A percentile compares a stretch with the other conserved stretches of the same genome.
These are phyloP conservation scores for Odontocolon sp. DNA, from an alignment of 2,888 invertebrate species.

Conservation along the genomic window DNA sequence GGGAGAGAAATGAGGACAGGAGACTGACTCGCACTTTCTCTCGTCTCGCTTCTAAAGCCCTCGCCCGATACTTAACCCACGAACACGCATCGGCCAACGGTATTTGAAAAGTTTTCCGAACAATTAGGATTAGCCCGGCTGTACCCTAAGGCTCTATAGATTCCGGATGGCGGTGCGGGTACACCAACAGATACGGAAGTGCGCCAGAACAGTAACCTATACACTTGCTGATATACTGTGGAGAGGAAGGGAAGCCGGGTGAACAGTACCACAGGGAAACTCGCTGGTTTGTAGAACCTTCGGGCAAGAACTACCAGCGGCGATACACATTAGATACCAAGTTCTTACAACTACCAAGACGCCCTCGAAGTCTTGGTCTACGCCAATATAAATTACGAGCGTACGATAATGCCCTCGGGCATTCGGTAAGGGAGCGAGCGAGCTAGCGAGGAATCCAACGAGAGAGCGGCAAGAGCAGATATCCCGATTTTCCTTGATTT, in stretches of 20 bases:
- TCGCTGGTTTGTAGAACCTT: conserved; percentile 65
- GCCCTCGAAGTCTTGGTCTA: conserved; percentile 48
- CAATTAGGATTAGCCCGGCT: conserved; percentile 71
- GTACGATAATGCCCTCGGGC: conserved; percentile 65
- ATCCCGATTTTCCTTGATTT: conserved; percentile 20
- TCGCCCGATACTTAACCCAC: conserved; percentile 64
- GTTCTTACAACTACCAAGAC: conserved; percentile 70
- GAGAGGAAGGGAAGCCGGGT: conserved; percentile 1
- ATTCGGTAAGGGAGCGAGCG: conserved; percentile 14
- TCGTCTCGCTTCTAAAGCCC: conserved; percentile 63
- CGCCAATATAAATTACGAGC: conserved; percentile 71
- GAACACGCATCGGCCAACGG: conserved; percentile 63
- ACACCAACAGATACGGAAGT: conserved; percentile 37
- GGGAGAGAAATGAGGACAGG: too few species aligned
- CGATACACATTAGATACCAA: conserved; percentile 75
- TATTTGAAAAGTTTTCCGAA: conserved; percentile 72
- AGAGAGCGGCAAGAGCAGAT: too few species aligned
- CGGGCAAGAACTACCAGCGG: conserved; percentile 69
- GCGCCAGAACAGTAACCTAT: conserved; percentile 39
- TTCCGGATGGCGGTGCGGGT: conserved; percentile 52
- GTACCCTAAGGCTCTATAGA: conserved; percentile 66
- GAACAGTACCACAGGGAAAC: conserved; percentile 54
- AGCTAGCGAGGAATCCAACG: too few species aligned
- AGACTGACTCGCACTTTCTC: background rate
- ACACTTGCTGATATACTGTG: conserved; percentile 34